Evolutionary conservation across 2,113 vertebrate species (phyloP), one percentile per base, ranked within the genome.

Genomic region (Orthonyx spaldingii): DNA sequence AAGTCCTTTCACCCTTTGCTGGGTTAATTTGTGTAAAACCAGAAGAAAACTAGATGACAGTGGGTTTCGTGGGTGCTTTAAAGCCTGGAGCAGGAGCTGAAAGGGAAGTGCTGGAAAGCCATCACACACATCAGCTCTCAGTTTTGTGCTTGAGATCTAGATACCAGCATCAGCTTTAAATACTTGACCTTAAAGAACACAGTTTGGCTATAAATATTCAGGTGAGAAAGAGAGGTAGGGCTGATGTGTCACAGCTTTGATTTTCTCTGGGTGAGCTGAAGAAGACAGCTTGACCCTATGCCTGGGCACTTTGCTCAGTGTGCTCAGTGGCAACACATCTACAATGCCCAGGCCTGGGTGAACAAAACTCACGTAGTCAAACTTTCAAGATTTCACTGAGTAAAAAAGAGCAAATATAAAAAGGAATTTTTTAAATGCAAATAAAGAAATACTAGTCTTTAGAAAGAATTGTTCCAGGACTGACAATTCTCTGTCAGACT

Each of bases 331-430:
- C 11, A 68, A 42, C 19, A 37, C 1, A 1, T 10, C 20, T 44
- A 11, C 28, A 32, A 39, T 0, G 0, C 15, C 11, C 27, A 20
- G 56, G 16, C 6, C 18, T 12, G 26, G 1, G 1, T 2, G 7
- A 75, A 15, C 49, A 61, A 69, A 84, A 53, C 28, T 49, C 46
- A 61, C 4, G 4, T 1, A 35, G 35, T 42, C 50, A 72, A 44
- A 52, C 35, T 30, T 57, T 10, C 18, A 60, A 78, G 56, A 68
- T 16, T 60, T 79, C n/a, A 50, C 11, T 1, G 2, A 39, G 2
- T 52, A 11, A 70, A 74, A 78, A 44, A 12, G 3, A 63, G 4
- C 10, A 66, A 41, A 57, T 20, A 60, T 3, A n/a, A 5, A 35
- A 61, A 42, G 16, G 3, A 87, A 33, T 35, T 61, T 82, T 52